Conservation (phyloP, 2,113 vertebrate species). For the Crotalus helleri region DNA sequence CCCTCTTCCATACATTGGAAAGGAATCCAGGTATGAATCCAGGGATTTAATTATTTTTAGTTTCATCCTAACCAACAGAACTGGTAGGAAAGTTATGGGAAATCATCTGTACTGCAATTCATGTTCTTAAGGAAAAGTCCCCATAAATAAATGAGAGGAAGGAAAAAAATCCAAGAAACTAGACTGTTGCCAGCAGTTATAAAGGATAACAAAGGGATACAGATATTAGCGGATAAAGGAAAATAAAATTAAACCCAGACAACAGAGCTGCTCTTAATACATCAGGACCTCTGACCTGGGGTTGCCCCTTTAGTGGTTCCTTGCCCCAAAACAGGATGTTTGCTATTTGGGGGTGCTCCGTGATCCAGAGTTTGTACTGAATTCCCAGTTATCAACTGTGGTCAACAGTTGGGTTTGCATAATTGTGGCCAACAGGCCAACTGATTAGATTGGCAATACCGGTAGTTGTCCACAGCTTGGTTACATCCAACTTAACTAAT, state of each 20-base stretch:
- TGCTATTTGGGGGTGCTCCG: not conserved
- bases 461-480: not conserved
- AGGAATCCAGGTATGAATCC: no score
- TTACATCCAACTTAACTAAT: not conserved
- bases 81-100: not conserved
- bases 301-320: not conserved
- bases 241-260: not conserved
- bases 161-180: not conserved
- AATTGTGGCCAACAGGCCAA: not conserved
- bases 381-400: not conserved
- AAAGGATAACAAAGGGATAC: not conserved
- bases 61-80: no score
- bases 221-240: not conserved
- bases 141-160: not conserved
- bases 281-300: not conserved
- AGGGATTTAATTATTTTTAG: no score
- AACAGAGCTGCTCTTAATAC: not conserved
- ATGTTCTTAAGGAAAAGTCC: not conserved
- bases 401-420: not conserved
- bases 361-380: not conserved
- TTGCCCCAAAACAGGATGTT: not conserved
- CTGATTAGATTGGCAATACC: not conserved
- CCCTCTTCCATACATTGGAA: not conserved
- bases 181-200: not conserved
- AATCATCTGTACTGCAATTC: not conserved